Percentiles rank a stretch among this genome's conserved stretches.
These are phyloP conservation scores for Perizoma flavofasciatum DNA, from an alignment of 2,888 invertebrate species.

Conservation along the genomic window DNA sequence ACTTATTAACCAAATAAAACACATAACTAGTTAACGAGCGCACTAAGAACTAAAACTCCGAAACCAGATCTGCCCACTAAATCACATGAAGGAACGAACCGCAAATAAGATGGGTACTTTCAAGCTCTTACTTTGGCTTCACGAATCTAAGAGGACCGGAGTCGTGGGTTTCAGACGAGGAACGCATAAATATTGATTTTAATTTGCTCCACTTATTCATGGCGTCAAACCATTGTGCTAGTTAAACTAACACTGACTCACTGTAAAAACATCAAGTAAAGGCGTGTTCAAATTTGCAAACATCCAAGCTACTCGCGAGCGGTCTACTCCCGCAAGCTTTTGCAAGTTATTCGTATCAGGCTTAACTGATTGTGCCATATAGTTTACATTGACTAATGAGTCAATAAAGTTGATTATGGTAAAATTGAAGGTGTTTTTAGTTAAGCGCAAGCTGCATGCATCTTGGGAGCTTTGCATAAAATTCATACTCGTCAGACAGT, in stretches of 20 bases:
- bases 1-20: too few species aligned
- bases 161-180: constrained; percentile 18
- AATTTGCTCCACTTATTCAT: constrained; percentile 31
- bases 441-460: not conserved
- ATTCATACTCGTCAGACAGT: not conserved
- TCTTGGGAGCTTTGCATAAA: not conserved
- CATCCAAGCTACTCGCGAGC: not conserved
- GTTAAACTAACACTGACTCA: constrained; percentile 30
- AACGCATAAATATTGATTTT: constrained; percentile 28
- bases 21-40: too few species aligned
- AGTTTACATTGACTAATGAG: too few species aligned
- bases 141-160: constrained; percentile 15
- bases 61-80: too few species aligned
- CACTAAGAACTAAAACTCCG: too few species aligned
- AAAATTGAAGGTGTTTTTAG: not conserved
- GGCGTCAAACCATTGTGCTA: constrained; percentile 31
- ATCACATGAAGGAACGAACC: too few species aligned
- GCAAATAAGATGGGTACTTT: constrained; percentile 1
- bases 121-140: constrained; percentile 23
- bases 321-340: not conserved
- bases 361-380: too few species aligned
- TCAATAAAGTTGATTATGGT: too few species aligned
- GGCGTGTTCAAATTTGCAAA: constrained; percentile 11
- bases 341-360: too few species aligned
- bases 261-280: constrained; percentile 14